Conservation (phyloP, 2,888 invertebrate genomes). For the Drosophila borborema region DNA sequence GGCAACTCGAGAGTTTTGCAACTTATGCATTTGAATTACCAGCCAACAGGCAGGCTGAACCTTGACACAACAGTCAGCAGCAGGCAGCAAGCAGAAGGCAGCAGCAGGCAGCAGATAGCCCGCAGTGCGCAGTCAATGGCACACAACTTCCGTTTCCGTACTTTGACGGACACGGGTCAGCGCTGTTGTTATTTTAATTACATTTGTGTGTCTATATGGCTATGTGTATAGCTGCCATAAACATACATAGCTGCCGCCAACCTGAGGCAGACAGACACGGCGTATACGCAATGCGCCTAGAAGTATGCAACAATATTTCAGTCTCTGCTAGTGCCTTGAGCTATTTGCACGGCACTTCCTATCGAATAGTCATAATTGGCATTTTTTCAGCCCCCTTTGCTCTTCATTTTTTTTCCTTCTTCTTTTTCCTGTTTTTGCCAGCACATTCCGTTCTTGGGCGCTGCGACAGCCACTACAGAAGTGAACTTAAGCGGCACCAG, state of each 20-base stretch:
- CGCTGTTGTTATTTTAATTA: slow-evolving; percentile 60
- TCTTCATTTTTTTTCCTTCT: slow-evolving; percentile 7
- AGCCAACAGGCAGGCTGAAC: slow-evolving; percentile 39
- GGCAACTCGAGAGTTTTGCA: slow-evolving; percentile 47
- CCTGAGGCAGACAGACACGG: slow-evolving; percentile 11
- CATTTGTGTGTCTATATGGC: slow-evolving; percentile 13
- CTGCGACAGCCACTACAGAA: slow-evolving; percentile 49
- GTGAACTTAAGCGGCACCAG: slow-evolving; percentile 48
- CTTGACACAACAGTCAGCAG: slow-evolving; percentile 32
- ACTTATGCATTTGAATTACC: slow-evolving; percentile 54
- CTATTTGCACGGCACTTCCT: slow-evolving; percentile 50
- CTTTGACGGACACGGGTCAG: slow-evolving; percentile 45
- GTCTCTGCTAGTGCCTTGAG: slow-evolving; percentile 12
- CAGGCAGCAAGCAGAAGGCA: slow-evolving; percentile 1
- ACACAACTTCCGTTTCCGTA: slow-evolving; percentile 43
- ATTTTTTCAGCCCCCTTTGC: slow-evolving; percentile 40
- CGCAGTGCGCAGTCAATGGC: slow-evolving; percentile 13
- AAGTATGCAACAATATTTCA: slow-evolving; percentile 49
- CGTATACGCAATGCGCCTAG: slow-evolving; percentile 59
- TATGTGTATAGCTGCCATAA: slow-evolving; percentile 11
- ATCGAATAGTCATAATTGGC: slow-evolving; percentile 69
- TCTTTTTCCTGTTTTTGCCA: slow-evolving; percentile 18
- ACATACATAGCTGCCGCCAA: slow-evolving; percentile 5
- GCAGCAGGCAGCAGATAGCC: not conserved
- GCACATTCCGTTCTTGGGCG: slow-evolving; percentile 20